Evolutionary conservation across 2,797 vertebrate species (phyloP).

Genomic region (Pelobates cultripes): DNA sequence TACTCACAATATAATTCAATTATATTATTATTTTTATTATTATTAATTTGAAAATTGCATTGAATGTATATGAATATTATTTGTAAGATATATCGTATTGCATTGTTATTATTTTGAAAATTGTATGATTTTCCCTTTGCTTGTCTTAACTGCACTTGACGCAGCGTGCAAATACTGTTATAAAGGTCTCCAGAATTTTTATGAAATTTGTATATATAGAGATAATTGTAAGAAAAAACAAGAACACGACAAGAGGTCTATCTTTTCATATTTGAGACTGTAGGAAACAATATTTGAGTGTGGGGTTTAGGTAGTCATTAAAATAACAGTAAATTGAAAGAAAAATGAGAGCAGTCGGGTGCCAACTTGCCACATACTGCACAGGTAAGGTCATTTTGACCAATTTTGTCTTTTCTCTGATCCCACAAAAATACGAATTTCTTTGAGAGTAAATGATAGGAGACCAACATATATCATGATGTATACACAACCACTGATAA

Average conservation of each 20-base stretch:
- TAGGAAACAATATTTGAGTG: slow-evolving; percentile 30
- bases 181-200: neutral
- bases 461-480: too few species aligned
- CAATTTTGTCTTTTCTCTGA: slow-evolving; percentile 4
- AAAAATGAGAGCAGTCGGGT: slow-evolving; percentile 46
- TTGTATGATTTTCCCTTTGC: neutral
- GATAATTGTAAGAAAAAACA: slow-evolving; percentile 17
- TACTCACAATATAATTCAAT: too few species aligned
- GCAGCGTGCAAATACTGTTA: too few species aligned
- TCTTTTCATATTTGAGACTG: slow-evolving; percentile 43
- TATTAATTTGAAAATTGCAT: too few species aligned
- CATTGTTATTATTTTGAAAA: too few species aligned
- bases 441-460: slow-evolving; percentile 9
- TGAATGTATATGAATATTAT: too few species aligned
- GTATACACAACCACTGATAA: too few species aligned
- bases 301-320: slow-evolving; percentile 48
- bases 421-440: neutral
- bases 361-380: slow-evolving; percentile 47
- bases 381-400: slow-evolving; percentile 42
- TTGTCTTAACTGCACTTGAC: neutral
- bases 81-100: too few species aligned
- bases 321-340: slow-evolving; percentile 50
- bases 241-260: slow-evolving; percentile 30
- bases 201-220: slow-evolving; percentile 26
- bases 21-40: too few species aligned